Percentiles rank a stretch among this genome's conserved stretches.
Evolutionary conservation across 2,113 vertebrate species (phyloP).

Genomic region (Centropristis striata): DNA sequence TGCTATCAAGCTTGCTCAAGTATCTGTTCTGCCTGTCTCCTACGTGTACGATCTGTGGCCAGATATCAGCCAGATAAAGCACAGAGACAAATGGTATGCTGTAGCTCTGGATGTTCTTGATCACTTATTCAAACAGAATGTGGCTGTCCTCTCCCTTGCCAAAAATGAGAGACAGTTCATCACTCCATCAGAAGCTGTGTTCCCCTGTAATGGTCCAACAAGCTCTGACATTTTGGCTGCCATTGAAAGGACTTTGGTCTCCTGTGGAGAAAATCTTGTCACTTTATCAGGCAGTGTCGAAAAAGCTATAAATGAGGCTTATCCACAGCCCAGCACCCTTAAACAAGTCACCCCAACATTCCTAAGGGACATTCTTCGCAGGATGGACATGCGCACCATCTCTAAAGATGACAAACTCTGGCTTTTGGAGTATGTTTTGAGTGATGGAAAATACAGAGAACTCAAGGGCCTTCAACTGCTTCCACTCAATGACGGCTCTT

Average conservation of each 20-base stretch:
- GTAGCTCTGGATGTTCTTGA: slow-evolving; percentile 77
- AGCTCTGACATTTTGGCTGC: slow-evolving; percentile 39
- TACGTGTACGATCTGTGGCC: slow-evolving; percentile 87
- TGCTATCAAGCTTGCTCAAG: slow-evolving; percentile 65
- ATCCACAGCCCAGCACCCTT: slow-evolving; percentile 34
- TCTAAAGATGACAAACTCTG: slow-evolving; percentile 64
- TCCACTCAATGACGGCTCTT: slow-evolving; percentile 84
- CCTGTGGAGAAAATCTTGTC: slow-evolving; percentile 79
- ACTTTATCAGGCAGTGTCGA: slow-evolving; percentile 76
- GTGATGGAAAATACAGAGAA: slow-evolving; percentile 80
- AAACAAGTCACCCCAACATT: slow-evolving; percentile 77
- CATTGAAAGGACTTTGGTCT: slow-evolving; percentile 76
- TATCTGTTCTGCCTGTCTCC: slow-evolving; percentile 56
- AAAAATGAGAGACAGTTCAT: slow-evolving; percentile 65
- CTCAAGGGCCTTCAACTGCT: slow-evolving; percentile 86
- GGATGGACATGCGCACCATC: background rate
- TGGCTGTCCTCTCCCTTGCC: slow-evolving; percentile 79
- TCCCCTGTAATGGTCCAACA: slow-evolving; percentile 69
- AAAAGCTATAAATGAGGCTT: slow-evolving; percentile 66
- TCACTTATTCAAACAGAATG: slow-evolving; percentile 71
- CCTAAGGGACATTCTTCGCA: slow-evolving; percentile 75
- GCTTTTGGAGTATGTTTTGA: slow-evolving; percentile 83
- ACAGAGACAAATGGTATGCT: slow-evolving; percentile 77
- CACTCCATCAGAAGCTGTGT: slow-evolving; percentile 79
- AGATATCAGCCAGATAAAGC: slow-evolving; percentile 66